Evolutionary conservation across 2,113 vertebrate genomes (phyloP).

Genomic region (Embiotoca jacksoni): DNA sequence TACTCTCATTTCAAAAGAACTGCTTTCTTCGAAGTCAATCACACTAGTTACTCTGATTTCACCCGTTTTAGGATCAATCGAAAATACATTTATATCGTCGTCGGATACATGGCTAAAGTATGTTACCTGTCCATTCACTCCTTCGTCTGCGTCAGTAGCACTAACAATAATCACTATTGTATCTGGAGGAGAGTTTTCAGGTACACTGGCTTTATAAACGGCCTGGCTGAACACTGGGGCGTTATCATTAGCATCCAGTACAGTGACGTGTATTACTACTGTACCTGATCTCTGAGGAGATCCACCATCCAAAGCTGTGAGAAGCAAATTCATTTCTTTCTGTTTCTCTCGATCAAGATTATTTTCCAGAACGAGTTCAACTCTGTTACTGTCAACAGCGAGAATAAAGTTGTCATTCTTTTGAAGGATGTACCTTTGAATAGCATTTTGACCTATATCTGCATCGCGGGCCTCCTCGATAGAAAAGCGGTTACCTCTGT

Average conservation of each 20-base stretch:
- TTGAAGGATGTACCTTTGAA: conserved; percentile 83
- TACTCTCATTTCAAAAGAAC: conserved; percentile 71
- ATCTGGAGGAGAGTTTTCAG: conserved; percentile 68
- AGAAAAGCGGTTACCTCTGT: conserved; percentile 61
- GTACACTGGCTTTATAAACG: conserved; percentile 67
- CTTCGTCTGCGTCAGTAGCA: conserved; percentile 74
- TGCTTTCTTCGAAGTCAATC: conserved; percentile 81
- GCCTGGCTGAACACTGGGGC: conserved; percentile 64
- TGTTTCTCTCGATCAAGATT: conserved; percentile 27
- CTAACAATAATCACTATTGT: conserved; percentile 57
- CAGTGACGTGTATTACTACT: conserved; percentile 64
- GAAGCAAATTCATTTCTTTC: conserved; percentile 25
- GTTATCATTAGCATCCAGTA: conserved; percentile 76
- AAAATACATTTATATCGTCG: background rate
- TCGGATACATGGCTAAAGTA: conserved; percentile 68
- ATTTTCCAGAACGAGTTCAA: conserved; percentile 11
- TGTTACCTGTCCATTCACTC: conserved; percentile 75
- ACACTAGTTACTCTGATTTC: conserved; percentile 34
- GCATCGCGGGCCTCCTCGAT: conserved; percentile 83
- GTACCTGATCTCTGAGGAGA: conserved; percentile 71
- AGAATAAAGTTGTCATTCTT: conserved; percentile 81
- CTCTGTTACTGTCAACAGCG: conserved; percentile 52
- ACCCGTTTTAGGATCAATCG: background rate
- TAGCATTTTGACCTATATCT: conserved; percentile 82
- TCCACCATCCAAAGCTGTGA: conserved; percentile 74